Conservation (phyloP, 53 echinoderm and acorn worm genomes). For the Luidia sarsii region DNA sequence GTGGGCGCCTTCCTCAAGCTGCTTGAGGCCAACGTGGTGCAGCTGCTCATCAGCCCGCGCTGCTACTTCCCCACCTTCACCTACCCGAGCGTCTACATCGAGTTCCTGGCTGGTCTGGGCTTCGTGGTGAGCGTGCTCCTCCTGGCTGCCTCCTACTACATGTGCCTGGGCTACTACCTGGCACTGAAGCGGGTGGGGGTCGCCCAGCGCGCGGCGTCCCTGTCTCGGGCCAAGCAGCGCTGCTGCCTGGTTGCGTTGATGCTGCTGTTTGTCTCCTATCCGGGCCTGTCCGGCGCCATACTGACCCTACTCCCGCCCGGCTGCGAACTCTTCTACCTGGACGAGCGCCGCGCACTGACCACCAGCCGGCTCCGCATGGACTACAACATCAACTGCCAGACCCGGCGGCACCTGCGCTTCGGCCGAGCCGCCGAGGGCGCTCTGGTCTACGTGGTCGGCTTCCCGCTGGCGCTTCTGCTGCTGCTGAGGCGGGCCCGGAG, state of each 20-base stretch:
- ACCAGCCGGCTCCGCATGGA: constrained; percentile 47
- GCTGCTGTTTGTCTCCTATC: constrained; percentile 63
- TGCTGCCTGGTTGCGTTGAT: constrained; percentile 47
- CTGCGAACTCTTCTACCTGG: constrained; percentile 55
- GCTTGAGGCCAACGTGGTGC: constrained; percentile 40
- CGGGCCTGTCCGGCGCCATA: constrained; percentile 49
- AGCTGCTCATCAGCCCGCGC: constrained; percentile 47
- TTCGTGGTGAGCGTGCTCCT: constrained; percentile 10
- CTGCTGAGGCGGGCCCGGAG: background rate
- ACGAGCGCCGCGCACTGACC: background rate
- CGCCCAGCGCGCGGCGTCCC: background rate
- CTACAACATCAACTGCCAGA: constrained; percentile 57
- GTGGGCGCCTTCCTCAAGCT: constrained; percentile 20
- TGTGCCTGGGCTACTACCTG: background rate
- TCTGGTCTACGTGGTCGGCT: constrained; percentile 56
- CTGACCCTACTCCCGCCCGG: constrained; percentile 50
- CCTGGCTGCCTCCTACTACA: background rate
- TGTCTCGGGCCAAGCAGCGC: background rate
- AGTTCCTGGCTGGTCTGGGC: constrained; percentile 37
- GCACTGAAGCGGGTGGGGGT: background rate
- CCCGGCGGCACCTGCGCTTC: constrained; percentile 5
- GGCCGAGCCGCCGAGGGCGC: constrained; percentile 37
- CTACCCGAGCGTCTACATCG: constrained; percentile 43
- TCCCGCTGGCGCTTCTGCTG: constrained; percentile 46
- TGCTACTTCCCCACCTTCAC: constrained; percentile 51